These are phyloP conservation scores for Tauraco erythrolophus DNA, from an alignment of 2,113 vertebrate genomes.

Conservation along the genomic window DNA sequence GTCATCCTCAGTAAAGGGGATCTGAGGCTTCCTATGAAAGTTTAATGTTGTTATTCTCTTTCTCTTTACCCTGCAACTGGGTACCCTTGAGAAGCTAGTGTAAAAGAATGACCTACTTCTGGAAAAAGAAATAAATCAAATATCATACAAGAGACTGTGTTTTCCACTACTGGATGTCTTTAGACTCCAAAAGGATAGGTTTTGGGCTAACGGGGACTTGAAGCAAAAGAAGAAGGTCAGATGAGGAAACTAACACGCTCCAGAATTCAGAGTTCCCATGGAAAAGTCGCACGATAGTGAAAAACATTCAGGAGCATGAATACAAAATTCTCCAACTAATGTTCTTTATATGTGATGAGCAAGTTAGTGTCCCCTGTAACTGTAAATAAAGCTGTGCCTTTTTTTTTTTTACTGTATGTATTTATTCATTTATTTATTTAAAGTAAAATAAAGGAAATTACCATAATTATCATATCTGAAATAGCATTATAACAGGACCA, in stretches of 20 bases:
- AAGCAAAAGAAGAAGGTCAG: not conserved
- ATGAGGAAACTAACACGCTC: not conserved
- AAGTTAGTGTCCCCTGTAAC: fast-evolving
- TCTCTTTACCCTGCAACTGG: not conserved
- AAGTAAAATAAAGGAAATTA: not conserved
- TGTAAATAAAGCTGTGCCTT: not conserved
- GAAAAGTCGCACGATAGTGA: not conserved
- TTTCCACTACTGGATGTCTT: not conserved
- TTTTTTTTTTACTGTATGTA: too few relatives aligned
- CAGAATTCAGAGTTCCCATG: not conserved
- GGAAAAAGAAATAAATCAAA: not conserved
- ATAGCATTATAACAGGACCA: not conserved
- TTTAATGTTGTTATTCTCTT: not conserved
- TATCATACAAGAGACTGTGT: not conserved
- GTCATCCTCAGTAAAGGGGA: not conserved
- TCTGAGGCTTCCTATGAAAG: not conserved
- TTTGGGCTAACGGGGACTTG: not conserved
- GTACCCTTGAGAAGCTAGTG: not conserved
- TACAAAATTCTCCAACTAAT: not conserved
- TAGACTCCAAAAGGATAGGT: fast-evolving
- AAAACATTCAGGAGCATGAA: not conserved
- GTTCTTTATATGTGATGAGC: not conserved
- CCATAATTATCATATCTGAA: not conserved
- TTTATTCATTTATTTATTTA: not conserved
- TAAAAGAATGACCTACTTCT: not conserved